Evolutionary conservation across 1,140 invertebrate species (phyloP).

Genomic region (Zeugodacus cucurbitae): DNA sequence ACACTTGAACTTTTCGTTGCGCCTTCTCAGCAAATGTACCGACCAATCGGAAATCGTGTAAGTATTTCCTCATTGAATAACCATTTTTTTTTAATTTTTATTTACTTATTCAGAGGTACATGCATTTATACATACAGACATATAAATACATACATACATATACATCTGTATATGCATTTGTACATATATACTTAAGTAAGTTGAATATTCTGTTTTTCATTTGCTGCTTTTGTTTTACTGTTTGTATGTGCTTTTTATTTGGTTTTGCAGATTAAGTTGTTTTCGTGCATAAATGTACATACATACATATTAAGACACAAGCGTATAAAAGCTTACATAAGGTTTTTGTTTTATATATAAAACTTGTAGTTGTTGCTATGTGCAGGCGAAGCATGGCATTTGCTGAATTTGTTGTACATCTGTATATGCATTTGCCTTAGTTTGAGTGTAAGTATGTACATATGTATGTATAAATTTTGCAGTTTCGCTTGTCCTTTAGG

Average conservation of each 20-base stretch:
- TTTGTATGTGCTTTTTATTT: constrained; percentile 22
- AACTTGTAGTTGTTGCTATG: not conserved
- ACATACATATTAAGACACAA: not conserved
- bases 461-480: not conserved
- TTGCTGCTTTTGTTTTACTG: constrained; percentile 18
- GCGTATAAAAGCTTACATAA: not conserved
- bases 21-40: not conserved
- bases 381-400: not conserved
- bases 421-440: not conserved
- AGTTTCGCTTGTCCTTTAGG: constrained; percentile 8
- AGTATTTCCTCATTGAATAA: constrained; percentile 18
- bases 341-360: not conserved
- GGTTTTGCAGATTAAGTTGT: constrained; percentile 35
- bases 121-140: not conserved
- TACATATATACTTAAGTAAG: no score
- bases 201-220: not conserved
- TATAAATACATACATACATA: no score
- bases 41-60: constrained; percentile 31
- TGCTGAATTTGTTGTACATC: not conserved
- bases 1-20: not conserved
- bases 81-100: not conserved
- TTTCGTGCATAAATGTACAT: not conserved
- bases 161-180: no score
- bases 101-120: not conserved
- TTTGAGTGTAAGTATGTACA: no score